Evolutionary conservation across 2,113 vertebrate genomes (phyloP).

Genomic region (Empidonax alnorum): DNA sequence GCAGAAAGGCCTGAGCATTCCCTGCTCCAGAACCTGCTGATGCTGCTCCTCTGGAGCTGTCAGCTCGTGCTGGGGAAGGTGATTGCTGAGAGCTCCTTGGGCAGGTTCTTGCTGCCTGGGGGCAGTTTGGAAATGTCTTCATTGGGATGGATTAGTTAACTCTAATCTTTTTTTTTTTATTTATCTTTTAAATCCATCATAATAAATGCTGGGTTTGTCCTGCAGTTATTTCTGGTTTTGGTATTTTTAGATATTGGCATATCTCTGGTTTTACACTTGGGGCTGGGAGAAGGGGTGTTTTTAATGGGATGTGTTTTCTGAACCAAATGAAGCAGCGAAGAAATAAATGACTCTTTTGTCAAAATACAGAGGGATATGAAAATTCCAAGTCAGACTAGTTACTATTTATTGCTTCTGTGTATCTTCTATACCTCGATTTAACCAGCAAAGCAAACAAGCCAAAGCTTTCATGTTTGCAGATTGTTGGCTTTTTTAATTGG

Average conservation of each 20-base stretch:
- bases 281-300: background rate
- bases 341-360: background rate
- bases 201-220: background rate
- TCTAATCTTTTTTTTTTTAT: background rate
- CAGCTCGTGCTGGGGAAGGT: background rate
- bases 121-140: background rate
- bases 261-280: background rate
- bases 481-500: background rate
- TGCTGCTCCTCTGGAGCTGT: background rate
- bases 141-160: background rate
- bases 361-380: background rate
- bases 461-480: background rate
- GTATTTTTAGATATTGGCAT: background rate
- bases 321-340: background rate
- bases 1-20: background rate
- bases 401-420: background rate
- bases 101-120: background rate
- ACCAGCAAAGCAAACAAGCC: background rate
- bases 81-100: background rate
- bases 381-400: background rate
- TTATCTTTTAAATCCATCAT: background rate
- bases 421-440: background rate
- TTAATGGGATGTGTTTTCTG: background rate
- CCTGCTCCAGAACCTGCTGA: background rate
- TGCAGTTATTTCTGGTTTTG: background rate